Conservation (phyloP, 1,140 invertebrate species). For the Listronotus bonariensis region DNA sequence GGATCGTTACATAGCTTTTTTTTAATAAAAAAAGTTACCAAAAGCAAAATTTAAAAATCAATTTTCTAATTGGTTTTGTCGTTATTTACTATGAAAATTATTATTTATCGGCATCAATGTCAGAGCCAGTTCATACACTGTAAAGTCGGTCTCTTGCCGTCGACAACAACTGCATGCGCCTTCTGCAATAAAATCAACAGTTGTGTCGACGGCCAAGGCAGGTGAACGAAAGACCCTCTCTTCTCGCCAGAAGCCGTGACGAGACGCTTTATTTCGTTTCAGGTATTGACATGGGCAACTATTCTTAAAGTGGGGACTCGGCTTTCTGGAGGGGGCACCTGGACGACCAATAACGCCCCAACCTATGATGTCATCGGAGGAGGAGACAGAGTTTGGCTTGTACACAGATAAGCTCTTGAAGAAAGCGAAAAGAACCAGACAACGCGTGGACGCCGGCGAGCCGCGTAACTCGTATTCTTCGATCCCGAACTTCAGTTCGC, state of each 20-base stretch:
- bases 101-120: not conserved
- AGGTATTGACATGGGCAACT: slow-evolving; percentile 58
- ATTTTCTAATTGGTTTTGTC: no score
- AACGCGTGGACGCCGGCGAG: slow-evolving; percentile 92
- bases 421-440: slow-evolving; percentile 88
- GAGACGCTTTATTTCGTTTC: slow-evolving; percentile 46
- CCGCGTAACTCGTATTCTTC: slow-evolving; percentile 90
- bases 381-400: slow-evolving; percentile 85
- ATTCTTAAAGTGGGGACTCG: slow-evolving; percentile 56
- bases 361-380: slow-evolving; percentile 95
- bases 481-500: slow-evolving; percentile 83
- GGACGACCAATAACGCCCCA: slow-evolving; percentile 68
- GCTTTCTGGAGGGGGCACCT: slow-evolving; percentile 54
- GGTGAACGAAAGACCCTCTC: slow-evolving; percentile 36
- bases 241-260: slow-evolving; percentile 37
- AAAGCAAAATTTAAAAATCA: no score
- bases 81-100: not conserved
- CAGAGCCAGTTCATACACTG: not conserved
- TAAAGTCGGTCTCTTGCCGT: slow-evolving; percentile 2
- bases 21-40: no score
- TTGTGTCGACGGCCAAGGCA: slow-evolving; percentile 44
- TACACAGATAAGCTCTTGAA: slow-evolving; percentile 87
- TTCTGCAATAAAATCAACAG: slow-evolving; percentile 48
- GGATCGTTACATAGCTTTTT: no score
- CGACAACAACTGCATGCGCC: slow-evolving; percentile 21